phyloP scores from a whole-genome alignment of 2,797 vertebrate genomes.

The Hemibagrus guttatus region DNA sequence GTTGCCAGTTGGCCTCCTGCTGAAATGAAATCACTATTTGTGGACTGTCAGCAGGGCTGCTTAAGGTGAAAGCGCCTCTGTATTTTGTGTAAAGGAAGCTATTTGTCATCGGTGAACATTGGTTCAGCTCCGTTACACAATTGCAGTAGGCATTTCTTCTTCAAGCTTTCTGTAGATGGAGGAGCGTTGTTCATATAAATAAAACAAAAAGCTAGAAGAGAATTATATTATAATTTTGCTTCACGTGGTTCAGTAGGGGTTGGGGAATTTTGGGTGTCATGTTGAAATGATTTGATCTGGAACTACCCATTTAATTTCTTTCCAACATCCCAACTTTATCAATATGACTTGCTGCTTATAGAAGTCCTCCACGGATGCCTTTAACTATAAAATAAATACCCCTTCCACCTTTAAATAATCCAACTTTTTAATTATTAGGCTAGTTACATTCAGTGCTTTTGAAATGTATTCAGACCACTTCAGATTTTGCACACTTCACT shows the following conservation, averaged over 20 bases:
- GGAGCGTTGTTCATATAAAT: neutral
- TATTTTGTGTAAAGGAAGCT: conserved; percentile 39
- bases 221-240: neutral
- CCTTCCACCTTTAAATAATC: neutral
- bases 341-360: neutral
- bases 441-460: neutral
- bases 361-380: neutral
- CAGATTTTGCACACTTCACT: neutral
- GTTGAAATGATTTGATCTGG: neutral
- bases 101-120: conserved; percentile 58
- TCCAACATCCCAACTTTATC: neutral
- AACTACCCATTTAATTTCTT: neutral
- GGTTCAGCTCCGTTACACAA: conserved; percentile 29
- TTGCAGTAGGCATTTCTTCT: conserved; percentile 2
- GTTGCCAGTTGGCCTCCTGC: conserved; percentile 51
- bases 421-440: neutral
- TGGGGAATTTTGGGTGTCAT: neutral
- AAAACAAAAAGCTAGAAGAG: neutral
- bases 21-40: conserved; percentile 50
- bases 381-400: neutral
- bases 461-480: neutral
- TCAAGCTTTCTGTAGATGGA: neutral
- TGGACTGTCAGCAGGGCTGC: conserved; percentile 53
- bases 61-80: conserved; percentile 52
- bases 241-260: neutral